Evolutionary conservation across 2,888 invertebrate species (phyloP), one percentile per base, ranked within the genome.

Genomic region (Pristionchus exspectatus): DNA sequence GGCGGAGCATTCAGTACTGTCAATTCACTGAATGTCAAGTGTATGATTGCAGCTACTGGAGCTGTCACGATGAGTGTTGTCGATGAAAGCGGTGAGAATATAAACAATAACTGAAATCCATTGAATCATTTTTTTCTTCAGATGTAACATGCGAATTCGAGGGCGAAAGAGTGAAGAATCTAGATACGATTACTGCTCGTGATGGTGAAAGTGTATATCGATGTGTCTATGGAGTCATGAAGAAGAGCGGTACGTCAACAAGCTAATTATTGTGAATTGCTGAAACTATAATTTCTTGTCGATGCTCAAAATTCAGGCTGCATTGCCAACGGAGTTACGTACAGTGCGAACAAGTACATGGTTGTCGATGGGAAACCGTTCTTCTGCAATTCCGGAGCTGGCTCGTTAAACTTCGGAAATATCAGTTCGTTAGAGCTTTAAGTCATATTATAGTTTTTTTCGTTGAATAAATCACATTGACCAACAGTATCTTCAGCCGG

Each of bases 211-310:
- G n/a, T 21, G n/a, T 89, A 44, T 83, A 66, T 10, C 38, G 12
- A 16, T 89, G 89, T 18, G 24, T 54, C 21, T 89, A 83, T 27
- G 89, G 89, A 59, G 66, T 81, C 10, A 44, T 88, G 21, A 44
- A 2, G 27, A 81, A 83, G 63, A 50, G 21, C 9, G 50, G 50
- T 54, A 21, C 12, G 81, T 54, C 38, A 33, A 7, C 2, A 16
- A 16, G 44, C 10, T 50, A 9, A 50, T 50, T 5, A 30, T 38
- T 38, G 21, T 18, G n/a, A 27, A 30, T 74, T 12, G 38, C 14
- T 9, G 27, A 24, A 24, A 27, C 27, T 27, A 66, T 27, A 27
- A 27, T 27, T 7, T 44, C 54, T n/a, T 10, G 50, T 87, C 16
- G 27, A 24, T 38, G n/a, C 3, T 69, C 4, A 24, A 66, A 69